Conservation (phyloP, 2,797 vertebrate genomes). For the Anguilla anguilla region DNA sequence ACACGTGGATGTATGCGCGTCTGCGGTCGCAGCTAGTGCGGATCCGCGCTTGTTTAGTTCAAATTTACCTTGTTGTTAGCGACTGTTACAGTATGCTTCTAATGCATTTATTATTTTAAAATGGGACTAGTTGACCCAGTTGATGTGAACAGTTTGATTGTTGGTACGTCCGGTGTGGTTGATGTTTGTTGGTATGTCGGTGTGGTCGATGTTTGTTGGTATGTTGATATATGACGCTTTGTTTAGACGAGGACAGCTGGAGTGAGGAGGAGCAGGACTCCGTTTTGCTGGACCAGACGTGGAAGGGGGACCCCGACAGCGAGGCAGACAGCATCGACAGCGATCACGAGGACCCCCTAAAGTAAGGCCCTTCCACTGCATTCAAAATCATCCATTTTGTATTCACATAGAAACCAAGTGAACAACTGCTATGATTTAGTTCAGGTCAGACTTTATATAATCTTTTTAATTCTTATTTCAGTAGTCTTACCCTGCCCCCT, state of each 20-base stretch:
- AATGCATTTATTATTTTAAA: no score
- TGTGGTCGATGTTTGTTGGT: no score
- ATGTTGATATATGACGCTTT: background rate
- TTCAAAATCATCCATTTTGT: background rate
- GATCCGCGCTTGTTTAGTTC: no score
- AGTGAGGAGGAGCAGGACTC: slow-evolving; percentile 90
- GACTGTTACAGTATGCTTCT: no score
- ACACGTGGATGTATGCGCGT: no score
- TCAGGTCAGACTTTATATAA: background rate
- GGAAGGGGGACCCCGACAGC: slow-evolving; percentile 96
- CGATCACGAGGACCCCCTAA: slow-evolving; percentile 95
- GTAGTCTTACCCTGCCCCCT: background rate
- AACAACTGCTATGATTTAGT: background rate
- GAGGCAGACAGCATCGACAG: slow-evolving; percentile 95
- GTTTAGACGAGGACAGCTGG: slow-evolving; percentile 91
- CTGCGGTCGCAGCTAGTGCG: no score
- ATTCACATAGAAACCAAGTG: background rate
- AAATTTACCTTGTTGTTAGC: no score
- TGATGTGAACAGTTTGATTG: background rate
- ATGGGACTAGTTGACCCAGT: background rate
- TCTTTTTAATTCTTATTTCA: background rate
- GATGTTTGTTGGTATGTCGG: no score
- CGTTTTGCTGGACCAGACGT: slow-evolving; percentile 89
- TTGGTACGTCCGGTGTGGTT: no score
- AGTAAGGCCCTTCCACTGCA: slow-evolving; percentile 72